Evolutionary conservation across 2,113 vertebrate species (phyloP).

Genomic region (Platycercus adscitus): DNA sequence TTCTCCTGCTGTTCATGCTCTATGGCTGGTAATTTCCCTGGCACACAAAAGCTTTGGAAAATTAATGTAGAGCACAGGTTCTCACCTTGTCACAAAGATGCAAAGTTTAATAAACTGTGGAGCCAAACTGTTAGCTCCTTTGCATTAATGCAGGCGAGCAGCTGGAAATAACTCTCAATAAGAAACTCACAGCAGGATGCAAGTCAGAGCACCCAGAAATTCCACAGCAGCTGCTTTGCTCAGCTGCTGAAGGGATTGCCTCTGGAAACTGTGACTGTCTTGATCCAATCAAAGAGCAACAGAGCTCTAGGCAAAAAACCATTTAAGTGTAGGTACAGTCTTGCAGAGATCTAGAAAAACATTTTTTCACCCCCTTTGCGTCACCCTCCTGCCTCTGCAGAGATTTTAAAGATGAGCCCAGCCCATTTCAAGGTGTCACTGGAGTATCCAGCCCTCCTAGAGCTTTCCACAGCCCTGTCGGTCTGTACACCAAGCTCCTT

Average conservation of each 20-base stretch:
- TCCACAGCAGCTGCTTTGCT: slow-evolving; percentile 19
- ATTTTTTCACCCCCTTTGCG: background rate
- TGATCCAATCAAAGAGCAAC: background rate
- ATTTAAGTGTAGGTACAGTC: background rate
- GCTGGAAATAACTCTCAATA: background rate
- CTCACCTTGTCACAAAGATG: slow-evolving; percentile 31
- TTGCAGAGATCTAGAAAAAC: background rate
- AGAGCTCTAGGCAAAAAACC: background rate
- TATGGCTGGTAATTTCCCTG: background rate
- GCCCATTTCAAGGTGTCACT: background rate
- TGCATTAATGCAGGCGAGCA: background rate
- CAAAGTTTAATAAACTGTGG: slow-evolving; percentile 44
- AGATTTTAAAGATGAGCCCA: background rate
- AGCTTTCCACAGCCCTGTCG: background rate
- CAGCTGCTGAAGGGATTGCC: background rate
- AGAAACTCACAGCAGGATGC: background rate
- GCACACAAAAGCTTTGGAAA: slow-evolving; percentile 32
- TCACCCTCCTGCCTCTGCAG: background rate
- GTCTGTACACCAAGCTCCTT: background rate
- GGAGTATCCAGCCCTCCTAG: background rate
- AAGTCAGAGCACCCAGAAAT: slow-evolving; percentile 7
- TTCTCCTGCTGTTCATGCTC: background rate
- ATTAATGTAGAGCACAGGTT: slow-evolving; percentile 14
- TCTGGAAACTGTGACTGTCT: background rate
- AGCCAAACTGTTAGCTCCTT: slow-evolving; percentile 27